A percentile compares a stretch with the other conserved stretches of the same genome.
These are phyloP conservation scores for Beroe ovata DNA, from an alignment of 37 sponge, comb jelly and placozoan species.

Conservation along the genomic window DNA sequence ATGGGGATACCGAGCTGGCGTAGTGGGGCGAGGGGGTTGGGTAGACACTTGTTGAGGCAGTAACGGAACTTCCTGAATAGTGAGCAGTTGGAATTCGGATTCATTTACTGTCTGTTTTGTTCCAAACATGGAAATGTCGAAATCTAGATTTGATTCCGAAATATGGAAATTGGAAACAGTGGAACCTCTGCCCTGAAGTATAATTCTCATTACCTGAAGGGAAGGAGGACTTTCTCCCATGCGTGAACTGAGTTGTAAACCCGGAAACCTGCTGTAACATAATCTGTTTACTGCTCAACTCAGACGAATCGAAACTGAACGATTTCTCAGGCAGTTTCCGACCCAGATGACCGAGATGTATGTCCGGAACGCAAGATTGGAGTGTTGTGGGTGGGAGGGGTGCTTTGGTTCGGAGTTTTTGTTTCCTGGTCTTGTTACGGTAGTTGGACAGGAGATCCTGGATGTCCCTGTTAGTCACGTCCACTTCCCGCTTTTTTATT, in stretches of 20 bases:
- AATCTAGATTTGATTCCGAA: too few relatives aligned
- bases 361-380: constrained; percentile 21
- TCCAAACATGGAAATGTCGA: too few relatives aligned
- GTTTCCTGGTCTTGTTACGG: constrained; percentile 21
- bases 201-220: not conserved
- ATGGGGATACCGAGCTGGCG: too few relatives aligned
- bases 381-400: constrained; percentile 5
- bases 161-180: too few relatives aligned
- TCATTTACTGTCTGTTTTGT: too few relatives aligned
- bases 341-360: not conserved
- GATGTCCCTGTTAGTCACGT: constrained; percentile 43
- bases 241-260: constrained; percentile 6
- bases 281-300: constrained; percentile 28
- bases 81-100: too few relatives aligned
- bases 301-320: constrained; percentile 55
- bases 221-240: constrained; percentile 17
- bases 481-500: constrained; percentile 40
- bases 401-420: constrained; percentile 25
- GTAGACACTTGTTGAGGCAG: too few relatives aligned
- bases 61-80: too few relatives aligned
- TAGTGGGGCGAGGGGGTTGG: too few relatives aligned
- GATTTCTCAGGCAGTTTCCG: constrained; percentile 58
- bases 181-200: too few relatives aligned
- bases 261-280: constrained; percentile 34
- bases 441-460: constrained; percentile 15